Percentiles rank a stretch among this genome's conserved stretches.
These are phyloP conservation scores for Nothura maculosa DNA, from an alignment of 2,797 vertebrate genomes.

Conservation along the genomic window DNA sequence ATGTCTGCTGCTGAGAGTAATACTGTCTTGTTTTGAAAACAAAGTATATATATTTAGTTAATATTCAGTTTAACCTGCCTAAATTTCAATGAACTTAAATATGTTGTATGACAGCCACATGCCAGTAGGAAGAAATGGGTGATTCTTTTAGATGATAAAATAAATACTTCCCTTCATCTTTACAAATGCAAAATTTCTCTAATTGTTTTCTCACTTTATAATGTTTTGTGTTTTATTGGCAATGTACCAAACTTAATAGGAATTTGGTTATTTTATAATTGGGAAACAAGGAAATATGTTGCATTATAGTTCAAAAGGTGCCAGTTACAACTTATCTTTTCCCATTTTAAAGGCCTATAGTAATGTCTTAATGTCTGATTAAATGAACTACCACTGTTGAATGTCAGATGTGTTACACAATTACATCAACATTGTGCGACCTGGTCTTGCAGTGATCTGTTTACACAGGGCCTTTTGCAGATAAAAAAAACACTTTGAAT, in stretches of 20 bases:
- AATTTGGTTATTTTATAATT: neutral
- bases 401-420: neutral
- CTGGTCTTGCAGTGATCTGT: neutral
- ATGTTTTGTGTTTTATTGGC: neutral
- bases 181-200: neutral
- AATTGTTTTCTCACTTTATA: neutral
- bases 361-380: neutral
- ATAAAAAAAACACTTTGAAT: neutral
- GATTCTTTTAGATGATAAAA: neutral
- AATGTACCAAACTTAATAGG: neutral
- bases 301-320: neutral
- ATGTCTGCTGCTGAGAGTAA: neutral
- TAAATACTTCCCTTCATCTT: neutral
- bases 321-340: no score
- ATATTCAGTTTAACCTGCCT: neutral
- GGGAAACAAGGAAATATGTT: neutral
- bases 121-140: neutral
- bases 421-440: neutral
- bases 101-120: neutral
- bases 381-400: neutral
- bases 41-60: neutral
- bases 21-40: no score
- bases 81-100: neutral
- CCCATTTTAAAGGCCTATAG: neutral
- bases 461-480: neutral